Conservation (phyloP, 2,113 vertebrate genomes). For the Myodes glareolus region DNA sequence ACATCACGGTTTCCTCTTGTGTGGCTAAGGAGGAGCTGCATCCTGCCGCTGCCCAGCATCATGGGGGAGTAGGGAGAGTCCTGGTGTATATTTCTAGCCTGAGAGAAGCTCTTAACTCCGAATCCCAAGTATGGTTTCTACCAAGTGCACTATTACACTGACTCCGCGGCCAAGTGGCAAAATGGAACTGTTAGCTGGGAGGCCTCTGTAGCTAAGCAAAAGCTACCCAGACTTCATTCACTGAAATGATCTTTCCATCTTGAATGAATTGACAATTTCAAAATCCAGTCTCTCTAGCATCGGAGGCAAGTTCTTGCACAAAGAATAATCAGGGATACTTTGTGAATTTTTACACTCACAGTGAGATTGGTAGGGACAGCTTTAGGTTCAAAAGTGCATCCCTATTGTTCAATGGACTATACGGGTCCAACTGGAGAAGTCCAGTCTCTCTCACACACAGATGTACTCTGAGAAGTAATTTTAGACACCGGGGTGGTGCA, state of each 20-base stretch:
- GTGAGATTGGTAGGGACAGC: constrained; percentile 65
- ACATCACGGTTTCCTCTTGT: background rate
- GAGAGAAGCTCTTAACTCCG: background rate
- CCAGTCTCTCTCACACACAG: constrained; percentile 56
- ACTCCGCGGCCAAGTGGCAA: background rate
- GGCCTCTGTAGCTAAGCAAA: background rate
- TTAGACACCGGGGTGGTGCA: constrained; percentile 65
- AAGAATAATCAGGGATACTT: background rate
- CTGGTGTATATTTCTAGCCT: background rate
- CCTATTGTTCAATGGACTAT: constrained; percentile 40
- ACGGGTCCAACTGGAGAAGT: background rate
- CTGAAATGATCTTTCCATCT: background rate
- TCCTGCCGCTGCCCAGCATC: background rate
- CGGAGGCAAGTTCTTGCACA: constrained; percentile 18
- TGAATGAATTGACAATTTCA: constrained; percentile 17
- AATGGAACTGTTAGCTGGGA: background rate
- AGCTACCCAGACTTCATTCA: constrained; percentile 1
- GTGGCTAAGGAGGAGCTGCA: background rate
- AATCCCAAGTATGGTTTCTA: background rate
- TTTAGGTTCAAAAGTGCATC: constrained; percentile 75
- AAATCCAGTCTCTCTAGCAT: constrained; percentile 12
- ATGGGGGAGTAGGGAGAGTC: background rate
- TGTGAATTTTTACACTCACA: constrained; percentile 48
- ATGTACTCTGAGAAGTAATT: constrained; percentile 62
- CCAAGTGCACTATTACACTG: background rate